phyloP scores from a whole-genome alignment of 2,113 vertebrate genomes.

The Tupaia chinensis region DNA sequence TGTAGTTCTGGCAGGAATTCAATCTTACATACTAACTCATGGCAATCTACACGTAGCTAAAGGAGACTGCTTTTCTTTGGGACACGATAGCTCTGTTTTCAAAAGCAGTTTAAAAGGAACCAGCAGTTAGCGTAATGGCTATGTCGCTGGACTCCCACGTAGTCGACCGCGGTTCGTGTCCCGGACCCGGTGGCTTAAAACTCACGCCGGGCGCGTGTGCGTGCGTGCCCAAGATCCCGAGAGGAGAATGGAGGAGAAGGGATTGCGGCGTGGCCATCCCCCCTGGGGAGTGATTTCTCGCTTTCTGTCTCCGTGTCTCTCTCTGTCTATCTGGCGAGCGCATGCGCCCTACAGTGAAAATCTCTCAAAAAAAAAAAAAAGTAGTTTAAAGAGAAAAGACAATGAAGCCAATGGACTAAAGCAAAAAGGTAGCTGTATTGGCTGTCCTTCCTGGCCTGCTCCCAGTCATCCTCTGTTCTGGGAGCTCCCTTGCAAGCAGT shows the following conservation, averaged over 20 bases:
- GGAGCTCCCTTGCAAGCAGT: constrained; percentile 88
- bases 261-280: too few relatives aligned
- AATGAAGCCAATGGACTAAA: background rate
- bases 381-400: background rate
- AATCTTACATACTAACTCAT: background rate
- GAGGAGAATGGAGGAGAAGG: too few relatives aligned
- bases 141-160: too few relatives aligned
- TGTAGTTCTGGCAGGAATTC: background rate
- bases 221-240: too few relatives aligned
- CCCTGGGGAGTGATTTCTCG: too few relatives aligned
- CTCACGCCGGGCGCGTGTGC: too few relatives aligned
- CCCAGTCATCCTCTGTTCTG: constrained; percentile 88
- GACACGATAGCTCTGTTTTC: background rate
- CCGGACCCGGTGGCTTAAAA: too few relatives aligned
- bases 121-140: too few relatives aligned
- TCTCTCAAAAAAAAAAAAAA: background rate
- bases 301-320: too few relatives aligned
- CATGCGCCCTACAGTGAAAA: too few relatives aligned
- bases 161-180: too few relatives aligned
- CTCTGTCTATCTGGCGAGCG: too few relatives aligned
- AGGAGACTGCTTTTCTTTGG: background rate
- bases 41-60: constrained; percentile 10
- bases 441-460: constrained; percentile 77
- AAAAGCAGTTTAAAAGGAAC: background rate
- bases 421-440: background rate